These are phyloP conservation scores for Epsilonema sp. DNA, from an alignment of 2,888 invertebrate species.

Conservation along the genomic window DNA sequence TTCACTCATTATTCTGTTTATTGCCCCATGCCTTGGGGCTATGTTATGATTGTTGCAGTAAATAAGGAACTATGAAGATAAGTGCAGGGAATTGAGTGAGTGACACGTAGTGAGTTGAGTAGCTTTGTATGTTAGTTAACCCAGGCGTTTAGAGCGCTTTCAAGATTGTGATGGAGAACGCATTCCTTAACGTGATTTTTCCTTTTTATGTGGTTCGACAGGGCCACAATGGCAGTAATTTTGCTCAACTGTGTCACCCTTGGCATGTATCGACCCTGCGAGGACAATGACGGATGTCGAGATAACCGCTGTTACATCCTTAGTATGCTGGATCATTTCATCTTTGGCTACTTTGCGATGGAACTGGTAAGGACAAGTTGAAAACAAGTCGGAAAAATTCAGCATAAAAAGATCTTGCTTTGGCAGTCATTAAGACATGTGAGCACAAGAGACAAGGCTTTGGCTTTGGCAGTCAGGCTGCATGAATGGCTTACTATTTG, in stretches of 20 bases:
- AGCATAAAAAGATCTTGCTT: not conserved
- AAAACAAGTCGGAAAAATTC: not conserved
- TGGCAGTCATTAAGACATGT: too few species aligned
- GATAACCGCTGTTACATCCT: constrained; percentile 34
- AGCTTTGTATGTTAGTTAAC: too few species aligned
- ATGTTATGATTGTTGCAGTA: too few species aligned
- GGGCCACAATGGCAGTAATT: constrained; percentile 92
- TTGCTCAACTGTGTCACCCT: constrained; percentile 91
- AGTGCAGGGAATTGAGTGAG: too few species aligned
- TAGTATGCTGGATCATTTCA: constrained; percentile 88
- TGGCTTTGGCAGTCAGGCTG: too few species aligned
- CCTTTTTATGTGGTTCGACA: constrained; percentile 76
- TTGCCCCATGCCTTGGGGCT: too few species aligned
- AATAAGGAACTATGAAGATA: too few species aligned
- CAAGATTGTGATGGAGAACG: not conserved
- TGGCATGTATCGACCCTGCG: constrained; percentile 98
- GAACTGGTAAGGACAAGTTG: constrained; percentile 76
- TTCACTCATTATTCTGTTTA: too few species aligned
- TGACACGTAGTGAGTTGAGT: too few species aligned
- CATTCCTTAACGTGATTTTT: constrained; percentile 12
- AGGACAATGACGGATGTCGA: constrained; percentile 56
- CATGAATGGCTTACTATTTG: too few species aligned
- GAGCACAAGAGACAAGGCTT: too few species aligned
- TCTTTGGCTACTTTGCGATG: constrained; percentile 75
- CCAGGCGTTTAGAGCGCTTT: too few species aligned